phyloP scores from a whole-genome alignment of 2,113 vertebrate genomes.

The Ariopsis seemanni region DNA sequence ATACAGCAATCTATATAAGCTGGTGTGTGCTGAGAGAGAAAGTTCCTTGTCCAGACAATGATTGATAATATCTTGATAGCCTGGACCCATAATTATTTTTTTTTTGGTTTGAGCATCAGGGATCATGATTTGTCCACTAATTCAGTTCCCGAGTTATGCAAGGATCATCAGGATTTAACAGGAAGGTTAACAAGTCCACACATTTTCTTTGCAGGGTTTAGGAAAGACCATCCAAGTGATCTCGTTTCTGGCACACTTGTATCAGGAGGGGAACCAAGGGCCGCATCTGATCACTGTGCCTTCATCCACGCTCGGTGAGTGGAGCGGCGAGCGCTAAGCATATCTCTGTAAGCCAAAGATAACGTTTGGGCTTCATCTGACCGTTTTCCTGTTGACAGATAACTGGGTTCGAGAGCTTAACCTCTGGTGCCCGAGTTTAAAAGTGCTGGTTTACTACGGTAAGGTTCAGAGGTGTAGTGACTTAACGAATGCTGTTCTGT shows the following conservation, averaged over 20 bases:
- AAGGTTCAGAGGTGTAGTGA: conserved; percentile 48
- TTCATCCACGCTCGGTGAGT: conserved; percentile 83
- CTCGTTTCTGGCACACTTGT: conserved; percentile 82
- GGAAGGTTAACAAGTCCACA: neutral
- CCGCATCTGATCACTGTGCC: conserved; percentile 86
- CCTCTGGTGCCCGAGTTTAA: conserved; percentile 82
- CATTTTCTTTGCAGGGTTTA: conserved; percentile 68
- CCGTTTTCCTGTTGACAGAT: conserved; percentile 65
- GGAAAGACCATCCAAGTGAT: conserved; percentile 90
- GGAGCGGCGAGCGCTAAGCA: neutral
- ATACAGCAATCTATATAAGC: neutral
- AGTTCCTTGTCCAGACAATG: too few species aligned
- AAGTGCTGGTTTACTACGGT: conserved; percentile 83
- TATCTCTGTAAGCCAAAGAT: neutral
- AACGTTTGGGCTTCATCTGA: neutral
- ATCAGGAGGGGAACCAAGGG: conserved; percentile 74
- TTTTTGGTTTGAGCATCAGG: neutral
- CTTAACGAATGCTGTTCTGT: neutral
- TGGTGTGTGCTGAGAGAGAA: neutral
- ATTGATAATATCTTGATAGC: neutral
- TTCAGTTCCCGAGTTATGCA: neutral
- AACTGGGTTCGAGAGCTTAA: conserved; percentile 86
- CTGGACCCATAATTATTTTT: neutral
- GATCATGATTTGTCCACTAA: neutral
- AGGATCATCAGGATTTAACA: neutral